phyloP scores from a whole-genome alignment of 2,113 vertebrate genomes.

The Aplodontia rufa region DNA sequence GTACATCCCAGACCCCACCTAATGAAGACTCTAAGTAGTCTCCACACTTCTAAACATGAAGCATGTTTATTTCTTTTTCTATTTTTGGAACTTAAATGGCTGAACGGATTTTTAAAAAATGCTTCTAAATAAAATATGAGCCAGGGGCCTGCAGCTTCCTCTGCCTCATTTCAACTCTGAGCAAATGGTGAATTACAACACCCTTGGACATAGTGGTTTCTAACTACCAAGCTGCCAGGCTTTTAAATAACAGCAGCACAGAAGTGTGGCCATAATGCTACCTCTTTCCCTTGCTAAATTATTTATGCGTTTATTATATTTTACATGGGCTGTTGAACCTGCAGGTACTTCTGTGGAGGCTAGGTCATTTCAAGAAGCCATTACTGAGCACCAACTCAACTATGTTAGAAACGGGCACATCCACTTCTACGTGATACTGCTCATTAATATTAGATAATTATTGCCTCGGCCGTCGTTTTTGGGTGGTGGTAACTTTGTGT shows the following conservation, averaged over 20 bases:
- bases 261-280: constrained; percentile 71
- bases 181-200: constrained; percentile 62
- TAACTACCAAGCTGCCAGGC: constrained; percentile 55
- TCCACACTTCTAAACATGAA: constrained; percentile 50
- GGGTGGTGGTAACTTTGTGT: constrained; percentile 76
- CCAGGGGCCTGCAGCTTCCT: constrained; percentile 36
- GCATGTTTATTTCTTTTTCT: constrained; percentile 63
- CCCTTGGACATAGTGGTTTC: constrained; percentile 52
- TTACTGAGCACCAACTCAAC: constrained; percentile 72
- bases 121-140: constrained; percentile 77
- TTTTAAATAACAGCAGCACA: constrained; percentile 69
- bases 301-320: constrained; percentile 84
- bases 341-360: constrained; percentile 75
- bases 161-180: constrained; percentile 58
- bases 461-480: constrained; percentile 77
- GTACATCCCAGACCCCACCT: not conserved
- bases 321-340: constrained; percentile 79
- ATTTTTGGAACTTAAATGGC: constrained; percentile 71
- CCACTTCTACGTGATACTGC: constrained; percentile 67
- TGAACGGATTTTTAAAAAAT: constrained; percentile 57
- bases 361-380: constrained; percentile 81
- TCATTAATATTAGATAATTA: constrained; percentile 85
- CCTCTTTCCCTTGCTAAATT: constrained; percentile 85
- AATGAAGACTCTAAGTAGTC: not conserved
- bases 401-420: constrained; percentile 67